Evolutionary conservation across 1,140 invertebrate genomes (phyloP), one percentile per base, ranked within the genome.

Genomic region (Lordiphosa stackelbergi): DNA sequence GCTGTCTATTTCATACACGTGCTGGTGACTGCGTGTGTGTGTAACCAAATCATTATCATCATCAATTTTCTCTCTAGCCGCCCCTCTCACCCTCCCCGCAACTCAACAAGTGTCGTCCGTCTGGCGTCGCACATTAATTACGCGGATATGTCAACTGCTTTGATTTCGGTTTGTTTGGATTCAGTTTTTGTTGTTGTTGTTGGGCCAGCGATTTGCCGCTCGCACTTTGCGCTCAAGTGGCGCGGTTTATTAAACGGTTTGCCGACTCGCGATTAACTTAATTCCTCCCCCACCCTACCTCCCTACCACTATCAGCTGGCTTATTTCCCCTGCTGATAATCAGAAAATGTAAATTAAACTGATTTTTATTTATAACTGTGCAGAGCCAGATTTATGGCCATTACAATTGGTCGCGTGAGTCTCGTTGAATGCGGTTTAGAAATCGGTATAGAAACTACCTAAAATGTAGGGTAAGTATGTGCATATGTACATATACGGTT

Each of bases 191-290:
- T 54, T 38, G 47, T 36, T 36, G 13, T 42, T 41, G 45, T 46
- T 60, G 40, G 58, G 41, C 24, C 52, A 46, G 55, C 22, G 66
- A 51, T 53, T 58, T 63, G 45, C 46, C 5, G 22, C 24, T 55
- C 53, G 55, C 22, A 69, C 53, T 53, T 61, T 63, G 47, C 46
- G 66, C 55, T 53, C 43, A 61, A 81, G 75, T 79, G 75, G 71
- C 75, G 77, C 75, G 75, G 71, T 79, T 78, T 37, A 61, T 65
- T 61, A 62, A 62, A 61, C 49, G 45, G 12, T 62, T 40, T 37
- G 48, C 63, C 58, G 55, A 51, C 45, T 43, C 47, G 61, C 48
- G 48, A 64, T 69, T 62, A 53, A 58, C 41, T 47, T 73, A 53
- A 47, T 51, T 61, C 46, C 58, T 12, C 12, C 7, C 12, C 4